Evolutionary conservation across 2,797 vertebrate species (phyloP).

Genomic region (Rhincodon typus): DNA sequence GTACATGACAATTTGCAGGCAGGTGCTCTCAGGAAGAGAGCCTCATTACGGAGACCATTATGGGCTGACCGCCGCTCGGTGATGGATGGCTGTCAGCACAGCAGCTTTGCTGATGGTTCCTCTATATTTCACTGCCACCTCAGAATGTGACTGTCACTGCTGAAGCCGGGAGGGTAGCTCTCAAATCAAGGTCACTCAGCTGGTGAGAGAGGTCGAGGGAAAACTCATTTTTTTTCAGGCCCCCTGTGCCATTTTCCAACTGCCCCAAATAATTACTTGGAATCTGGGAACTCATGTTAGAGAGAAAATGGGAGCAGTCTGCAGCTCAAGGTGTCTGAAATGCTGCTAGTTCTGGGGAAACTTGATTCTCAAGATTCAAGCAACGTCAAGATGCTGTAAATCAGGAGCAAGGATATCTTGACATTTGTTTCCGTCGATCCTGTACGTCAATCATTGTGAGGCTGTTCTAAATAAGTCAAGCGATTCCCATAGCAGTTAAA

Average conservation of each 20-base stretch:
- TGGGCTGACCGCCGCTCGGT: constrained; percentile 32
- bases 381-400: not conserved
- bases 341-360: not conserved
- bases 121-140: constrained; percentile 28
- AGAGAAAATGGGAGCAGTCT: not conserved
- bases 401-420: not conserved
- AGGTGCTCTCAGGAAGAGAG: constrained; percentile 36
- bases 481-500: not conserved
- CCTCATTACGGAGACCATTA: constrained; percentile 33
- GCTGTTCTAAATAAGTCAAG: not conserved
- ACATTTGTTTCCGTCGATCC: not conserved
- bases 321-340: not conserved
- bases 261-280: not conserved
- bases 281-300: not conserved
- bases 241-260: not conserved
- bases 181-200: constrained; percentile 35
- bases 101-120: constrained; percentile 34
- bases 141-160: constrained; percentile 15
- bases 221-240: not conserved
- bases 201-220: not conserved
- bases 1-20: constrained; percentile 34
- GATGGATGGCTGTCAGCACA: constrained; percentile 31
- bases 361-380: not conserved
- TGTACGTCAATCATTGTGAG: not conserved
- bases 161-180: constrained; percentile 1